Evolutionary conservation across 2,888 invertebrate species (phyloP), one percentile per base, ranked within the genome.

Genomic region (Pterobdella sp.): DNA sequence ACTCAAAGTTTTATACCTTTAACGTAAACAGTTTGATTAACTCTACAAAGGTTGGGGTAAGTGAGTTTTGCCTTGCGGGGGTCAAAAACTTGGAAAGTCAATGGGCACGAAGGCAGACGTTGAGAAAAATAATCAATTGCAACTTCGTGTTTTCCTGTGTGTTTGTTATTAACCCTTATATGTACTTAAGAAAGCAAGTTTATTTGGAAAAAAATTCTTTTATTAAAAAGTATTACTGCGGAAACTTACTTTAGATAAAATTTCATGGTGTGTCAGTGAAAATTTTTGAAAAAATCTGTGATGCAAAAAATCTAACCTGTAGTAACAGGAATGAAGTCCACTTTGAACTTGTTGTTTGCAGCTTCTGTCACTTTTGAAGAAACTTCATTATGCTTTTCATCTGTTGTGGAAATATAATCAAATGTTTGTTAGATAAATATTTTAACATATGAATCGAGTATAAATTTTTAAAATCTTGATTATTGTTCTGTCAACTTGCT

Each of bases 71-170:
- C 73, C 36, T 67, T 73, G 1, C 56, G 56, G 14, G 68, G 29
- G 56, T 73, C 73, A 67, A 67, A 73, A 35, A 52, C 73, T 49
- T 67, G 52, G 66, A 68, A 36, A 31, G 68, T 35, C 31, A 73
- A 34, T 26, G 73, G 73, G 34, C 66, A 67, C 1, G 68, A 42
- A 4, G 73, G 73, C 26, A 73, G 66, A 32, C 32, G 22, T 36
- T 73, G 73, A 0, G 68, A 67, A 60, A 73, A 73, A 68, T 73
- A 73, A 29, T 32, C 3, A 34, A 73, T 35, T 35, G 42, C 35
- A 3, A 73, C 56, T 56, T 68, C 22, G 37, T 73, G 68, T 32
- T 34, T 49, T 56, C 73, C 73, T 73, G 49, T 22, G 14, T 49
- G 14, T n/a, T n/a, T n/a, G n/a, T n/a, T n/a, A n/a, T n/a, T n/a